Base-by-base conservation (phyloP, 1,140 invertebrate genomes). In the Drosophila grimshawi region DNA sequence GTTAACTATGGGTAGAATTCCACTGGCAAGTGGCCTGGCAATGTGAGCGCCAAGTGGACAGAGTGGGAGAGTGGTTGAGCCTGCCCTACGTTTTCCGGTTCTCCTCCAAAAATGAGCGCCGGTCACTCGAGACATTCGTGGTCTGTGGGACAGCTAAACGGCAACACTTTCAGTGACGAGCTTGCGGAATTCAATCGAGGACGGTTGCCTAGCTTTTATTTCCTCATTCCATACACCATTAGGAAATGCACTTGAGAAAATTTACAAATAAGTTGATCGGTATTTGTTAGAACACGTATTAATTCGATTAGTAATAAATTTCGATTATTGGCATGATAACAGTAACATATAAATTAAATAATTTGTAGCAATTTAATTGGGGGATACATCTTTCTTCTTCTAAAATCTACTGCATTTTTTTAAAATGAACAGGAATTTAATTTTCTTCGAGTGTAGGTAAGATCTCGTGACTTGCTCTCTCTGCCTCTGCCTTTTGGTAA, bases 1-100 rank as follows among this genome's bases (percentile, higher is more conserved):
- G 62, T 49, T 59, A 62, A 68, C 63, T 41, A 63, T 27, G 82
- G 27, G 82, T 78, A 76, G 51, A 78, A 77, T 82, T 82, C 80
- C 80, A 81, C 51, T 77, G 62, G 11, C 61, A 78, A 81, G 71
- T 74, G 68, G 37, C n/a, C 35, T 4, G 3, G 27, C 29, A 68
- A 68, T 68, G 62, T 55, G 39, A 60, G 30, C 4, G 30, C 29
- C n/a, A 39, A 62, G 33, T 49, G 59, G 46, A 10, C 19, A 37
- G 8, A 19, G 52, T 6, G n/a, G 3, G 3, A 37, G 5, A 35
- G n/a, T 27, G 33, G 32, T 4, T 6, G 33, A 7, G 19, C 19
- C 19, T 19, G 19, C 19, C 19, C 19, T 19, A 0, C 19, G 19
- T 19, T 19, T 19, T 19, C 19, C 10, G 39, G 33, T 2, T 4